Evolutionary conservation across 1,140 invertebrate species (phyloP), one percentile per base, ranked within the genome.

Genomic region (Leptoteleia sp.): DNA sequence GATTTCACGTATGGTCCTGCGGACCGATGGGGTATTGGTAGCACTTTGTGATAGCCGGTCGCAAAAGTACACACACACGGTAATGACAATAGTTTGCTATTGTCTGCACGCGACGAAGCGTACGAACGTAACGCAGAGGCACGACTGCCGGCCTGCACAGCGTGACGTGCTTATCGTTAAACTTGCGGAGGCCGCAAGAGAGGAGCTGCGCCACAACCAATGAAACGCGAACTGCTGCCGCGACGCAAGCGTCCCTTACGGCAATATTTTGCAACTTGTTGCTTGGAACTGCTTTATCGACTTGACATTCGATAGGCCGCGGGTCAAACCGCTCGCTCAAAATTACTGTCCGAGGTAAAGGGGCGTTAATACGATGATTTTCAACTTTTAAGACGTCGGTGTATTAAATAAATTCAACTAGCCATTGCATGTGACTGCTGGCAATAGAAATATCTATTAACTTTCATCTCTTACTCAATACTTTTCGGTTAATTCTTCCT

Each of bases 181-280:
- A 61, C 33, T 68, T 68, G 62, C 19, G 40, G 52, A 64, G 47
- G 35, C 68, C 40, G 42, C 52, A 42, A 40, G 6, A 55, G 27
- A 33, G 31, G 38, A 52, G 64, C 16, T 50, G 73, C 64, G 64
- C 50, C 42, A 37, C 42, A 42, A 22, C 43, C 54, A 62, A 38
- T 62, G 54, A 27, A 19, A 38, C 16, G 17, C 54, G 37, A 40
- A 29, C 45, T 8, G 16, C 19, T 7, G 52, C 9, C 13, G 64
- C 73, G 73, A 76, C 37, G 57, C 64, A 57, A 77, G 75, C 75
- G 75, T 70, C 31, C 64, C 75, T 76, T 43, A 57, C 73, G 73
- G 73, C 35, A 8, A 22, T 64, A 70, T 64, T 57, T 50, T 50
- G 75, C 57, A 77, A 77, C 75, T 77, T 77, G 75, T 77, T 77